phyloP scores from a whole-genome alignment of 2,113 vertebrate genomes.

The Indri indri region DNA sequence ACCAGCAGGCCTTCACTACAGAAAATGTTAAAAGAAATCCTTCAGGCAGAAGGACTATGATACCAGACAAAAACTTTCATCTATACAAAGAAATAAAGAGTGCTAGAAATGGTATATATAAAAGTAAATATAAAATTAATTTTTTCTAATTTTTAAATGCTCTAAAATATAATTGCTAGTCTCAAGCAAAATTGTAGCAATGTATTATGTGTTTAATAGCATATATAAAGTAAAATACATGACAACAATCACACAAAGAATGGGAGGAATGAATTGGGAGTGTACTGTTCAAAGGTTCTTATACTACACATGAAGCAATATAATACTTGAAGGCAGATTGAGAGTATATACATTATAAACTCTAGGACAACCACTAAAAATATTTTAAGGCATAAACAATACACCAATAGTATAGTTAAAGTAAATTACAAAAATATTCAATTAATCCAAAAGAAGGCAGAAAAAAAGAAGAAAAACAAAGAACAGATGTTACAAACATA shows the following conservation, averaged over 20 bases:
- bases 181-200: background rate
- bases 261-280: background rate
- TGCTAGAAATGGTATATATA: background rate
- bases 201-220: background rate
- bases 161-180: slow-evolving; percentile 6
- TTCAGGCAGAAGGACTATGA: background rate
- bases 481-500: background rate
- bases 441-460: background rate
- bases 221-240: background rate
- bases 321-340: background rate
- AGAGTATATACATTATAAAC: background rate
- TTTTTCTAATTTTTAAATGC: slow-evolving; percentile 4
- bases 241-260: background rate
- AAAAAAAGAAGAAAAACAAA: background rate
- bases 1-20: background rate
- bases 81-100: background rate
- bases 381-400: background rate
- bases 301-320: background rate
- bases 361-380: background rate
- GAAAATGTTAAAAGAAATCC: background rate
- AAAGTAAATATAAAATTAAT: background rate
- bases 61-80: background rate
- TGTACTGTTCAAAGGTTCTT: background rate
- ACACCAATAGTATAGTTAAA: background rate
- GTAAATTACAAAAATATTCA: slow-evolving; percentile 15